These are phyloP conservation scores for Limonius californicus DNA, from an alignment of 1,140 invertebrate genomes.

Conservation along the genomic window DNA sequence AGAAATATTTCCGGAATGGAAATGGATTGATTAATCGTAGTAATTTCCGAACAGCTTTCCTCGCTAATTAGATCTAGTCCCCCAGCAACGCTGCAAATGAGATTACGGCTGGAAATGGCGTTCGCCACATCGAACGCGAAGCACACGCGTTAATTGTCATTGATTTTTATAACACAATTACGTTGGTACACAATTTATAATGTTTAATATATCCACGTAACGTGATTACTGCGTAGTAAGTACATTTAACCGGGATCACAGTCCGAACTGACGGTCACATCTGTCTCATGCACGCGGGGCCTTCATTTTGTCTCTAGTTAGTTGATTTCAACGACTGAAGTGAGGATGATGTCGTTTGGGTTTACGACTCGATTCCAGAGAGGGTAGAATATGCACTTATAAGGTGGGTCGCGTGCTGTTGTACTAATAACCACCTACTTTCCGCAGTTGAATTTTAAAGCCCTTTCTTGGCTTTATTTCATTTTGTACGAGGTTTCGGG, in stretches of 20 bases:
- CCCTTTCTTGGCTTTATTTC: too few relatives aligned
- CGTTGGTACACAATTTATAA: slow-evolving; percentile 45
- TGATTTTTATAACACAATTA: slow-evolving; percentile 47
- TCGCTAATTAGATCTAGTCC: slow-evolving; percentile 48
- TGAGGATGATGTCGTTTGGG: not conserved
- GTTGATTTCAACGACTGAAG: not conserved
- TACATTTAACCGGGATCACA: not conserved
- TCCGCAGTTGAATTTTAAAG: too few relatives aligned
- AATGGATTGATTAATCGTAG: slow-evolving; percentile 47
- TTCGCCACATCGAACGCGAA: slow-evolving; percentile 40
- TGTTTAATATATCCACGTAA: slow-evolving; percentile 24
- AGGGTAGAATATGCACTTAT: not conserved
- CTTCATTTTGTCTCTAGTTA: not conserved
- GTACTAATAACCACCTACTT: too few relatives aligned
- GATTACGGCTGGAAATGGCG: slow-evolving; percentile 45
- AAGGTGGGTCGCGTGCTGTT: not conserved
- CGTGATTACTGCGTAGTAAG: slow-evolving; percentile 3
- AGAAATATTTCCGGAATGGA: slow-evolving; percentile 39
- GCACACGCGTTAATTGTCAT: slow-evolving; percentile 47
- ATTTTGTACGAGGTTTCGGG: too few relatives aligned
- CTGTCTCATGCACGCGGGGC: slow-evolving; percentile 1
- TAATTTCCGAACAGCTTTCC: slow-evolving; percentile 49
- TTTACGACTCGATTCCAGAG: not conserved
- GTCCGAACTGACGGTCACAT: slow-evolving; percentile 1
- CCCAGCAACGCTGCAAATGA: slow-evolving; percentile 43